Conservation (phyloP, 2,113 vertebrate genomes). For the Macrotus californicus region DNA sequence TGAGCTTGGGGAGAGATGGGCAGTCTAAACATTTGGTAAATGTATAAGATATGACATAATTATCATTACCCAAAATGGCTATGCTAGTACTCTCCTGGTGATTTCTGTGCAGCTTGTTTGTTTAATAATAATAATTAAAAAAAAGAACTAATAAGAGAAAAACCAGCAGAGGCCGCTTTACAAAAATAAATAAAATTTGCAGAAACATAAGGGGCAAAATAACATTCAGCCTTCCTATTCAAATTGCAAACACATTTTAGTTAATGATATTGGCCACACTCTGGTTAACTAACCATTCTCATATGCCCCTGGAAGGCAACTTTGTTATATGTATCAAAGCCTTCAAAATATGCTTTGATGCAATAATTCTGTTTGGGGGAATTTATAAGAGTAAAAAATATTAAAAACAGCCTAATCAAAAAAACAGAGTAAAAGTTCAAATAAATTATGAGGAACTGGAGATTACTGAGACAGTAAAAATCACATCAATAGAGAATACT, state of each 20-base stretch:
- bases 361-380: neutral
- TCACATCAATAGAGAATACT: neutral
- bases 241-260: neutral
- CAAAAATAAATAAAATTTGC: neutral
- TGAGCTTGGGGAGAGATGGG: neutral
- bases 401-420: neutral
- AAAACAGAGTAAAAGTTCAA: neutral
- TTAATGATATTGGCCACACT: neutral
- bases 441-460: neutral
- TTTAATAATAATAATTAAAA: neutral
- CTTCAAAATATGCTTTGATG: neutral
- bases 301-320: neutral
- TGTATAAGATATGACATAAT: neutral
- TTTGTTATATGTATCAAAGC: neutral
- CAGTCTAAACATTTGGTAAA: neutral
- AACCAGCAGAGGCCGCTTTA: neutral
- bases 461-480: conserved; percentile 7
- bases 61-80: neutral
- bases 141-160: neutral
- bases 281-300: neutral
- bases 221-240: neutral
- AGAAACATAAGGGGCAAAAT: neutral
- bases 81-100: neutral
- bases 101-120: neutral
- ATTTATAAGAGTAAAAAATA: neutral